A percentile compares a stretch with the other conserved stretches of the same genome.
Conservation (phyloP, 2,888 invertebrate species). For the Willowsia nigromaculata region DNA sequence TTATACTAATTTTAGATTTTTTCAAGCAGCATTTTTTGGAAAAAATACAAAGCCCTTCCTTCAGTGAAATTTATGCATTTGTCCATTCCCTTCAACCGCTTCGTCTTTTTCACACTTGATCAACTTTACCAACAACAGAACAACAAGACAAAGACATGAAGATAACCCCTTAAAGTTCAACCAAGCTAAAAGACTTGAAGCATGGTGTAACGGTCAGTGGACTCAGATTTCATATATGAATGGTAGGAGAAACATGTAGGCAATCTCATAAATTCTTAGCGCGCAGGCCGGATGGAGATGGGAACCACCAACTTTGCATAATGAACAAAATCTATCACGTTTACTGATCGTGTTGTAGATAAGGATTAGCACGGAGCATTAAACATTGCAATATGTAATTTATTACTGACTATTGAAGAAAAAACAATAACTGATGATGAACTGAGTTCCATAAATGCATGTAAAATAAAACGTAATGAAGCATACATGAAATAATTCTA, state of each 20-base stretch:
- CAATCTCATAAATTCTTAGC: too few species aligned
- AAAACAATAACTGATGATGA: too few species aligned
- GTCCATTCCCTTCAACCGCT: neutral
- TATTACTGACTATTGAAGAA: too few species aligned
- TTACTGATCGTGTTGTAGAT: neutral
- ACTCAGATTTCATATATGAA: neutral
- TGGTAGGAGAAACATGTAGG: too few species aligned
- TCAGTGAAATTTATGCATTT: neutral
- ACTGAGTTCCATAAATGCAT: too few species aligned
- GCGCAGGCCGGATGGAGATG: neutral
- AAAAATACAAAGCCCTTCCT: neutral
- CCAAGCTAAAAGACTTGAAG: neutral
- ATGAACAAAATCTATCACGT: neutral
- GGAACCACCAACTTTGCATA: neutral
- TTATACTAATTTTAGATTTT: conserved; percentile 46
- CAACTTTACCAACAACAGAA: neutral
- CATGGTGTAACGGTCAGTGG: neutral
- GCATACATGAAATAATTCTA: too few species aligned
- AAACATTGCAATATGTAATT: too few species aligned
- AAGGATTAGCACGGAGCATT: neutral
- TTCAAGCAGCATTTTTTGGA: neutral
- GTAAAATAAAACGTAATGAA: too few species aligned
- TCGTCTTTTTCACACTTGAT: neutral
- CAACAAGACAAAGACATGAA: neutral
- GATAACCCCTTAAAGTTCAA: neutral